Percentiles rank a stretch among this genome's conserved stretches.
These are phyloP conservation scores for Tubulanus polymorphus DNA, from an alignment of 2,888 invertebrate species.

Conservation along the genomic window DNA sequence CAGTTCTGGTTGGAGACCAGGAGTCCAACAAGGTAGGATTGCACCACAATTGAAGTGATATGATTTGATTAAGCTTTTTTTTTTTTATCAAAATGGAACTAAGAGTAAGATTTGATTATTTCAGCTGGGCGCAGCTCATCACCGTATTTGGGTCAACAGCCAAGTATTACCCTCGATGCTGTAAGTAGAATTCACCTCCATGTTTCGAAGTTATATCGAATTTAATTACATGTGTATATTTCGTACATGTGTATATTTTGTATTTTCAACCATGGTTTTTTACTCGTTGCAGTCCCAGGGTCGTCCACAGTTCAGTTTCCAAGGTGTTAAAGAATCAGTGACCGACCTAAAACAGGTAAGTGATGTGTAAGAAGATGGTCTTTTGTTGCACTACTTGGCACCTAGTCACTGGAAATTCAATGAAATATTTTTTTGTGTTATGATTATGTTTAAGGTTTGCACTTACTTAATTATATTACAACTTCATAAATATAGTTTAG, in stretches of 20 bases:
- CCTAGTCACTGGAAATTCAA: background rate
- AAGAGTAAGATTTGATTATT: constrained; percentile 10
- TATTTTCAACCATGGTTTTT: no score
- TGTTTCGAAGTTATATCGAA: no score
- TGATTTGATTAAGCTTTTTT: background rate
- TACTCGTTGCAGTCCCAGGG: background rate
- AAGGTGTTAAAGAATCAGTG: constrained; percentile 14
- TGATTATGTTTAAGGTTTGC: no score
- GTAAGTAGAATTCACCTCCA: constrained; percentile 23
- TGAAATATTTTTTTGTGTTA: no score
- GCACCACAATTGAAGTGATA: background rate
- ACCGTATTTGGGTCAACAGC: constrained; percentile 31
- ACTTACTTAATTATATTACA: no score
- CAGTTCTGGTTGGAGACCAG: constrained; percentile 40
- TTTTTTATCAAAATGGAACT: background rate
- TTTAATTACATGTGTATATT: no score
- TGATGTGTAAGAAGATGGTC: no score
- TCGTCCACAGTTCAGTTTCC: constrained; percentile 1
- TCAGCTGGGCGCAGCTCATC: constrained; percentile 34
- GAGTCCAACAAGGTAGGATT: constrained; percentile 35
- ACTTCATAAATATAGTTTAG: no score
- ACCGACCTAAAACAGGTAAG: constrained; percentile 27
- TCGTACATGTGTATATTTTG: no score
- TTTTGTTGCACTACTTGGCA: background rate
- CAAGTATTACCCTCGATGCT: constrained; percentile 34